Conservation (phyloP, 2,113 vertebrate genomes). For the Takifugu flavidus region DNA sequence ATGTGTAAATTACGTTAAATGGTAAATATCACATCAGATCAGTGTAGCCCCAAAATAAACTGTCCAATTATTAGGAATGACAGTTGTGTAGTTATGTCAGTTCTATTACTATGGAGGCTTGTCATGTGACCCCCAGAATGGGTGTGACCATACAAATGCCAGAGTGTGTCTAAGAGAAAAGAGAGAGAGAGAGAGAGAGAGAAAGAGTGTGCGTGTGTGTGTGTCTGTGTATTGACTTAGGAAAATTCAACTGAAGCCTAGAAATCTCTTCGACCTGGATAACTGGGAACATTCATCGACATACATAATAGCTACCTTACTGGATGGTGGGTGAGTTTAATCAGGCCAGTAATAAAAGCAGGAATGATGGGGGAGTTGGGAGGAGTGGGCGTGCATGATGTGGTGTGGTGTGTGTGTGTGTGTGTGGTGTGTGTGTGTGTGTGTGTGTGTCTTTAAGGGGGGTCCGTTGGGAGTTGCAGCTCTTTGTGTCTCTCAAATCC, state of each 20-base stretch:
- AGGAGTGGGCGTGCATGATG: too few relatives aligned
- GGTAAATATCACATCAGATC: too few relatives aligned
- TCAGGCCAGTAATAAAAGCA: slow-evolving; percentile 60
- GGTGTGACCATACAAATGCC: slow-evolving; percentile 38
- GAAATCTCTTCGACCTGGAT: too few relatives aligned
- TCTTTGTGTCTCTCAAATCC: slow-evolving; percentile 60
- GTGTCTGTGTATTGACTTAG: not conserved
- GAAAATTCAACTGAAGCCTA: too few relatives aligned
- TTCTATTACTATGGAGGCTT: slow-evolving; percentile 52
- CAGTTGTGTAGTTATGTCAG: slow-evolving; percentile 24
- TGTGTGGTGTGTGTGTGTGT: too few relatives aligned
- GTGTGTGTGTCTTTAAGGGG: not conserved
- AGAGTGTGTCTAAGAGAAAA: slow-evolving; percentile 21
- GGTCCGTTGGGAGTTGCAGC: slow-evolving; percentile 50
- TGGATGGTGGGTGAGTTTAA: slow-evolving; percentile 48
- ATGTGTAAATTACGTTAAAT: too few relatives aligned
- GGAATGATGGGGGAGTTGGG: slow-evolving; percentile 42
- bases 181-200: too few relatives aligned
- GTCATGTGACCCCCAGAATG: slow-evolving; percentile 50
- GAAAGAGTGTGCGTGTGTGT: slow-evolving; percentile 8
- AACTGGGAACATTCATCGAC: not conserved
- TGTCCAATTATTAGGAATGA: too few relatives aligned
- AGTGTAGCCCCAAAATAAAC: too few relatives aligned
- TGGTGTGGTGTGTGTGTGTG: too few relatives aligned
- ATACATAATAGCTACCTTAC: slow-evolving; percentile 54